Conservation (phyloP, 2,888 invertebrate genomes). For the Eucriotettix oculatus region DNA sequence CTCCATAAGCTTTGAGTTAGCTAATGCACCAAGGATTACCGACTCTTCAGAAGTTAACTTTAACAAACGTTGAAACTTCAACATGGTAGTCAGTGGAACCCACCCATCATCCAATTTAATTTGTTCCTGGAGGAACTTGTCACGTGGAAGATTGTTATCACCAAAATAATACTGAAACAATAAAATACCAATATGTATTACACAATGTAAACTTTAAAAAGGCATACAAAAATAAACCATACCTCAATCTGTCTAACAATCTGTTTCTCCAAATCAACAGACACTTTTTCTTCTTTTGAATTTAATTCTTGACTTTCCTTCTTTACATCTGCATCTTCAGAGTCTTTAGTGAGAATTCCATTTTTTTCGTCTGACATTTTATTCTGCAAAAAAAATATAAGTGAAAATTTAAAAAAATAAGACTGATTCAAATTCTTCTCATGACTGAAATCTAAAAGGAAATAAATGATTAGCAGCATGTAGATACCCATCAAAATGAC, state of each 20-base stretch:
- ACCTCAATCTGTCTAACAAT: not conserved
- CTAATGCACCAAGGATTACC: constrained; percentile 55
- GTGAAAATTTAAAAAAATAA: too few relatives aligned
- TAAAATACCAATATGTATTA: constrained; percentile 1
- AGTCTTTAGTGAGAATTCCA: too few relatives aligned
- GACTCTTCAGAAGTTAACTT: constrained; percentile 48
- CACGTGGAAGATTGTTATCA: constrained; percentile 78
- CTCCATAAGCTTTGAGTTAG: constrained; percentile 58
- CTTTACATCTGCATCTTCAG: too few relatives aligned
- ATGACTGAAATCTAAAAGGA: too few relatives aligned
- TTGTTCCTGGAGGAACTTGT: constrained; percentile 84
- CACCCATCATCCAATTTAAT: constrained; percentile 76
- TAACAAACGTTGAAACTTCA: constrained; percentile 77
- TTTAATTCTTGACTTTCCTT: too few relatives aligned
- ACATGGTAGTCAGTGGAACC: constrained; percentile 68
- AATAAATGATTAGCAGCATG: too few relatives aligned
- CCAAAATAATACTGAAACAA: constrained; percentile 57
- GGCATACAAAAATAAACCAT: not conserved
- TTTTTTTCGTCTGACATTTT: too few relatives aligned
- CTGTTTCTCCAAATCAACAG: not conserved
- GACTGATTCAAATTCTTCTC: too few relatives aligned
- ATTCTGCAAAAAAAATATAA: too few relatives aligned
- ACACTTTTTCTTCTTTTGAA: too few relatives aligned
- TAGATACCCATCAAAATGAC: too few relatives aligned
- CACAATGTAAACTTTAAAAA: not conserved